Evolutionary conservation across 2,113 vertebrate genomes (phyloP).

Genomic region (Pangasianodon gigas): DNA sequence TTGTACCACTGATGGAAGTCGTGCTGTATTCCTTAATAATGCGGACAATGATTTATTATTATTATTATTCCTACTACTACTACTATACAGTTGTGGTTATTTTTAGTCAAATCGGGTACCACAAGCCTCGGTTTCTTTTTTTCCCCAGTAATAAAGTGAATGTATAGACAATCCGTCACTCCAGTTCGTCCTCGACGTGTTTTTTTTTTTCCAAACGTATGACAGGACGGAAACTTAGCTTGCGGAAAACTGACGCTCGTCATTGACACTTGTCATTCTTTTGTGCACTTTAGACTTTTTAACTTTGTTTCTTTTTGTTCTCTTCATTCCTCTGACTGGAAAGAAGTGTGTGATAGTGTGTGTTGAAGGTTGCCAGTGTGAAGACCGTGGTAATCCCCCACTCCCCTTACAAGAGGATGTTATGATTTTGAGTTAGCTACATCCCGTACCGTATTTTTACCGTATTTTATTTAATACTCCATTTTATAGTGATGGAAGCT

Average conservation of each 20-base stretch:
- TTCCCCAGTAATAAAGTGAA: slow-evolving; percentile 65
- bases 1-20: not conserved
- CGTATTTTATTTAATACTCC: not conserved
- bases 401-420: not conserved
- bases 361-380: not conserved
- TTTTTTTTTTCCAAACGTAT: slow-evolving; percentile 38
- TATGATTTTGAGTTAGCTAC: not conserved
- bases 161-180: slow-evolving; percentile 78
- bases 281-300: slow-evolving; percentile 68
- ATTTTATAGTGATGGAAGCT: not conserved
- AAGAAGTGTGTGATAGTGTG: not conserved
- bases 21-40: not conserved
- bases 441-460: not conserved
- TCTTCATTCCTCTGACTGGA: not conserved
- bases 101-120: not conserved
- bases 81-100: not conserved
- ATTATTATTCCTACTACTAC: not conserved
- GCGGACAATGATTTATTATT: not conserved
- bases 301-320: slow-evolving; percentile 27
- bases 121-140: slow-evolving; percentile 51
- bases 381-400: not conserved
- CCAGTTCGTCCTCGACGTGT: slow-evolving; percentile 12
- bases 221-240: slow-evolving; percentile 52
- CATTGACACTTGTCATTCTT: not conserved
- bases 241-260: not conserved